Percentiles rank a stretch among this genome's conserved stretches.
These are phyloP conservation scores for Hermaeophaga mercurialis DNA, from an alignment of 2,888 invertebrate species.

Conservation along the genomic window DNA sequence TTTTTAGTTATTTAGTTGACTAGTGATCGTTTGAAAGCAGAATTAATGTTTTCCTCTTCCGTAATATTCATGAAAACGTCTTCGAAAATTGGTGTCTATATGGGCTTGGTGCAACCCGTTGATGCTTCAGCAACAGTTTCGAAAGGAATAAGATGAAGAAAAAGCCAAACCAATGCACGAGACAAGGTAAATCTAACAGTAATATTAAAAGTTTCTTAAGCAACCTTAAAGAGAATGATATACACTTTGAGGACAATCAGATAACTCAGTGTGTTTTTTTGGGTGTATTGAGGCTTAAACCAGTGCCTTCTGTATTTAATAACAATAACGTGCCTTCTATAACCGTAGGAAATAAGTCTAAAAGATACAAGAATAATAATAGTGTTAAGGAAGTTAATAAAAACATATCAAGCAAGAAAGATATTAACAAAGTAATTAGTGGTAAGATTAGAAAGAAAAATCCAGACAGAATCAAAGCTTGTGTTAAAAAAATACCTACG, in stretches of 20 bases:
- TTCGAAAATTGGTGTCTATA: conserved; percentile 27
- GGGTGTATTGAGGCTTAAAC: conserved; percentile 43
- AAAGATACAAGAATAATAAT: conserved; percentile 32
- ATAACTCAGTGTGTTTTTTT: conserved; percentile 46
- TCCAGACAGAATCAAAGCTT: conserved; percentile 30
- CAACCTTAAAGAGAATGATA: conserved; percentile 40
- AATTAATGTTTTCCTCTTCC: conserved; percentile 24
- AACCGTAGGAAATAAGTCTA: conserved; percentile 22
- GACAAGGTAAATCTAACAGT: conserved; percentile 38
- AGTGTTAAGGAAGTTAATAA: conserved; percentile 30
- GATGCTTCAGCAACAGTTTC: conserved; percentile 25
- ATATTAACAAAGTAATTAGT: conserved; percentile 33
- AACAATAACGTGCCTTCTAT: conserved; percentile 26
- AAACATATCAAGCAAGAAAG: conserved; percentile 26
- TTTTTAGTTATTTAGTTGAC: conserved; percentile 11
- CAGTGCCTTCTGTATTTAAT: conserved; percentile 40
- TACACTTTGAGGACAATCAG: conserved; percentile 39
- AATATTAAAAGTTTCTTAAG: conserved; percentile 36
- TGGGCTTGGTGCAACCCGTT: conserved; percentile 32
- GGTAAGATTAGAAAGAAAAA: conserved; percentile 34
- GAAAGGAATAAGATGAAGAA: conserved; percentile 38
- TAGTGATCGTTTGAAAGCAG: conserved; percentile 12
- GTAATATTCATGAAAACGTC: conserved; percentile 22
- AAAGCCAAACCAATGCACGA: conserved; percentile 36
- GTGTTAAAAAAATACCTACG: conserved; percentile 31